Evolutionary conservation across 2,888 invertebrate genomes (phyloP).

Genomic region (Nymphalis urticae): DNA sequence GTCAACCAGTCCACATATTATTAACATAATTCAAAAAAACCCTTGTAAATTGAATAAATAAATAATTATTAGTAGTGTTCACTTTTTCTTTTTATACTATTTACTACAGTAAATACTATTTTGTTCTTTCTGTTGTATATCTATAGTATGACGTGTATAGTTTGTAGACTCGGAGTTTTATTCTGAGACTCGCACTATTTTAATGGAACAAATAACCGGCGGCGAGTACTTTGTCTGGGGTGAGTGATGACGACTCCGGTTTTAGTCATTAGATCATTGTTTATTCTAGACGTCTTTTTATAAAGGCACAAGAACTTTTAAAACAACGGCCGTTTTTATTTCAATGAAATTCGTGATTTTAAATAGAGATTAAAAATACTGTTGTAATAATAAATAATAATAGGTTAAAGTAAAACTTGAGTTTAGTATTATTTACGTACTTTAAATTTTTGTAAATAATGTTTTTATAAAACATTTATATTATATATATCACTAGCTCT

Average conservation of each 20-base stretch:
- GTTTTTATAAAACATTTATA: no score
- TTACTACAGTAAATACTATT: neutral
- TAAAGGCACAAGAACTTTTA: neutral
- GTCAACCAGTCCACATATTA: no score
- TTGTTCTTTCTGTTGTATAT: neutral
- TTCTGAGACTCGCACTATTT: neutral
- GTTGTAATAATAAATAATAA: no score
- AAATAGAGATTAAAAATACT: no score
- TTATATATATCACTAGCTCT: no score
- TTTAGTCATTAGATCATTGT: slow-evolving; percentile 1
- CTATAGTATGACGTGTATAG: neutral
- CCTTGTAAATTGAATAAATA: no score
- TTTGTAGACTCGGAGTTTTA: neutral
- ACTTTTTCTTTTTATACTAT: no score
- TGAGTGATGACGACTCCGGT: neutral
- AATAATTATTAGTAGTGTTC: no score
- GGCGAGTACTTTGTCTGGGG: slow-evolving; percentile 1
- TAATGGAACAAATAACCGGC: slow-evolving; percentile 10
- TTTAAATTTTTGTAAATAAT: no score
- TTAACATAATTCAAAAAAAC: no score
- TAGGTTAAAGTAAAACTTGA: no score
- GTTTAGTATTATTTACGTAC: no score
- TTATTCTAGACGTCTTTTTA: neutral
- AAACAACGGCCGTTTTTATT: neutral
- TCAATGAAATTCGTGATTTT: neutral